Conservation (phyloP, 2,113 vertebrate genomes). For the Dromaius novaehollandiae region DNA sequence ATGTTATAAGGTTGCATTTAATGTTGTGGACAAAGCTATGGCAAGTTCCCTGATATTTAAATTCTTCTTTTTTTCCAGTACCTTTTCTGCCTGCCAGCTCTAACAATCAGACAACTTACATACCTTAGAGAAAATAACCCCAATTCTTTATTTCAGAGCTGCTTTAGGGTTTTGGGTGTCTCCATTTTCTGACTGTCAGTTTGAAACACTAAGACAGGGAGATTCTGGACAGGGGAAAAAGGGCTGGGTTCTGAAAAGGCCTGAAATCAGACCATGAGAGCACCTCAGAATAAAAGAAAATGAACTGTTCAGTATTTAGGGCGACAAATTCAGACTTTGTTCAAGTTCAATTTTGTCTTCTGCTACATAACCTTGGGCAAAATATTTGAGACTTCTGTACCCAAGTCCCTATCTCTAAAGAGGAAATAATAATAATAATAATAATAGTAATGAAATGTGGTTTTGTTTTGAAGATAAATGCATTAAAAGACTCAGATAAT, state of each 20-base stretch:
- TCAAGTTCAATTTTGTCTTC: background rate
- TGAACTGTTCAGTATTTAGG: background rate
- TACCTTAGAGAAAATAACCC: background rate
- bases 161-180: background rate
- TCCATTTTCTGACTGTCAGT: background rate
- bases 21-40: background rate
- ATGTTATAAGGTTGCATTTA: background rate
- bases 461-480: background rate
- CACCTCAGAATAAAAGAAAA: background rate
- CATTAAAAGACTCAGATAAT: background rate
- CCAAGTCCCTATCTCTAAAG: background rate
- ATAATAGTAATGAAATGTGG: background rate
- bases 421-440: background rate
- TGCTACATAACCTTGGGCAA: background rate
- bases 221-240: background rate
- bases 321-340: background rate
- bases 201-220: background rate
- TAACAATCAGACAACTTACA: background rate
- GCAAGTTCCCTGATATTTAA: background rate
- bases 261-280: background rate
- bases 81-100: background rate
- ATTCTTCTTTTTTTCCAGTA: accelerated
- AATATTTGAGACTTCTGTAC: background rate
- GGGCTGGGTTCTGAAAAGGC: background rate
- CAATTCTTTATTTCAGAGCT: background rate